phyloP scores from a whole-genome alignment of 2,888 invertebrate species.

The Drosophila fungiperda region DNA sequence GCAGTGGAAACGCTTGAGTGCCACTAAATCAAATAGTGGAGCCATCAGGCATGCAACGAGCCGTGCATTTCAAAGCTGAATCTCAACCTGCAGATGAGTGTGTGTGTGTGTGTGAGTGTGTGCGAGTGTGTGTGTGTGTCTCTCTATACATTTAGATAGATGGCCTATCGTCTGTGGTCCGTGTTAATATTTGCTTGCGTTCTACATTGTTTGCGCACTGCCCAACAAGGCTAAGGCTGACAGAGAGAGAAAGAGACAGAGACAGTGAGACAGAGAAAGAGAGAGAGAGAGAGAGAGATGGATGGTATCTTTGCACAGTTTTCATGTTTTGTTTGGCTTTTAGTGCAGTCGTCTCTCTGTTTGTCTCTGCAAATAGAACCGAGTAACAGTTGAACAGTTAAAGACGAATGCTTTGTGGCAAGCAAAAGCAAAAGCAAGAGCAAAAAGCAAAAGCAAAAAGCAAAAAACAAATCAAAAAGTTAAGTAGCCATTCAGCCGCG shows the following conservation, averaged over 20 bases:
- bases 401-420: constrained; percentile 40
- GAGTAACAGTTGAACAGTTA: constrained; percentile 41
- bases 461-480: neutral
- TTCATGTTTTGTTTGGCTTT: constrained; percentile 76
- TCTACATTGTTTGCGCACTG: constrained; percentile 74
- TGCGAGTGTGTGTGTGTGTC: constrained; percentile 11
- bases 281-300: neutral
- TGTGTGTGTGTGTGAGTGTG: constrained; percentile 3
- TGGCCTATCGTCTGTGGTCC: constrained; percentile 59
- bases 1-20: constrained; percentile 51
- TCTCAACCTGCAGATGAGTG: constrained; percentile 38
- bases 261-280: constrained; percentile 14
- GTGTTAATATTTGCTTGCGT: constrained; percentile 79
- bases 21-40: constrained; percentile 73
- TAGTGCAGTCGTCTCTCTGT: constrained; percentile 66
- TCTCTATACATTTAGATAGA: constrained; percentile 40
- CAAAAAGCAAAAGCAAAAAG: neutral
- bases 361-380: constrained; percentile 36
- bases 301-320: constrained; percentile 62
- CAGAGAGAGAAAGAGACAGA: constrained; percentile 9
- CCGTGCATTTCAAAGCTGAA: constrained; percentile 50
- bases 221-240: constrained; percentile 33
- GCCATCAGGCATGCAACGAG: constrained; percentile 74
- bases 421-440: neutral
- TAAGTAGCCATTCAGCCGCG: constrained; percentile 24